Base-by-base conservation (phyloP, 1,140 invertebrate species). In the Drosophila carrolli region DNA sequence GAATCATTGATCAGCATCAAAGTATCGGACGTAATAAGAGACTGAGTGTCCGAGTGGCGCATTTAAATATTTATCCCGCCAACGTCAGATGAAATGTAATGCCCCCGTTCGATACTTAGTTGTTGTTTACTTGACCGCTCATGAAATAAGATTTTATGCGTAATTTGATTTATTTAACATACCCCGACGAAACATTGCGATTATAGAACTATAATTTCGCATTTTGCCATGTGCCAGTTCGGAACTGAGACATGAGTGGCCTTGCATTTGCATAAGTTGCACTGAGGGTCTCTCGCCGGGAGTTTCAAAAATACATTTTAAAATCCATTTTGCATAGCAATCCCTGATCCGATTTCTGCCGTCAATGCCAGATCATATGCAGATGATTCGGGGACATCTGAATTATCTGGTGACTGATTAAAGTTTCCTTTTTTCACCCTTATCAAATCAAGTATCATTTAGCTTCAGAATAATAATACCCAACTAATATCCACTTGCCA, bases 101-200 rank as follows among this genome's bases (percentile, higher is more conserved):
- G 58, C 58, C 40, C 16, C 56, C 54, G 43, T 32, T 47, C 47
- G 40, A 5, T 32, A 19, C 16, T 37, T 23, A 6, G 27, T 35
- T 75, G 54, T 44, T 62, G 51, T 48, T 60, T 61, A 61, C 59
- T 40, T 57, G 51, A 16, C 14, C 44, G 68, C 61, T 71, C 79
- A 57, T 67, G 14, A 74, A 60, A 55, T 56, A 16, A 48, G 78
- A 43, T 76, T 80, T 80, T 76, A 84, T 77, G 76, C 81, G 76
- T 75, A 84, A 84, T 76, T 84, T 77, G 81, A 84, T 79, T 83
- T 63, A 67, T 70, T 78, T 66, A 23, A 44, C 57, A 74, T 61
- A 53, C 43, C 54, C 47, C 35, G 54, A 50, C 66, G 58, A 44
- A 54, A 16, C 35, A 47, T 4, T 38, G 63, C 65, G 43, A 71